Evolutionary conservation across 2,888 invertebrate species (phyloP), one percentile per base, ranked within the genome.

Genomic region (Calliopum simillimum): DNA sequence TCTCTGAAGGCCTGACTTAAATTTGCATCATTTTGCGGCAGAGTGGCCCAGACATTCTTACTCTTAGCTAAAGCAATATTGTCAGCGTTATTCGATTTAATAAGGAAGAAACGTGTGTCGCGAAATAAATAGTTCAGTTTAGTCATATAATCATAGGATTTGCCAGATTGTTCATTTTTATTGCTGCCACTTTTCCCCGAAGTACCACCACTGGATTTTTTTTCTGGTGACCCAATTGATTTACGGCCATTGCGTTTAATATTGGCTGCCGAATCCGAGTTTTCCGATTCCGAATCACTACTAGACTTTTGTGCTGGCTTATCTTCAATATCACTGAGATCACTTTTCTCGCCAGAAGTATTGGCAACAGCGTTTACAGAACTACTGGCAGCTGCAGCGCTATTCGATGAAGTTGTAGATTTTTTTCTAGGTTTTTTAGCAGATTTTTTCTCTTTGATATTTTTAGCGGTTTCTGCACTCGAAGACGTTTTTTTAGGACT

Each of bases 61-160:
- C 93, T 94, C 87, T 99, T 99, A 1, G 98, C 96, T 71, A 99
- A 85, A 46, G 94, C 93, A 65, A 99, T 94, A 86, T 99, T 99
- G 87, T 99, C 98, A 71, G 95, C 94, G 87, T 99, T 99, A 87
- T 98, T 98, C 64, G 98, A 98, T 87, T 99, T 99, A 80, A 99
- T 98, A 70, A 99, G 90, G 88, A 98, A 98, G 88, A 97, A 98
- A 76, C 94, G 90, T 62, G 98, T 95, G 84, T 97, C 97, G 77
- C 97, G 91, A 86, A 98, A 98, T 77, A 99, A 89, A 87, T 98
- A 97, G 87, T 96, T 97, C 76, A 98, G 87, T 87, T 96, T 95
- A 25, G 94, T 94, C 87, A 93, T 89, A 81, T 94, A 95, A 87
- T 95, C 95, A 82, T 94, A 94, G 12, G 91, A 19, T 55, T 71